Evolutionary conservation across 1,140 invertebrate species (phyloP), one percentile per base, ranked within the genome.

Genomic region (Scylla paramamosain): DNA sequence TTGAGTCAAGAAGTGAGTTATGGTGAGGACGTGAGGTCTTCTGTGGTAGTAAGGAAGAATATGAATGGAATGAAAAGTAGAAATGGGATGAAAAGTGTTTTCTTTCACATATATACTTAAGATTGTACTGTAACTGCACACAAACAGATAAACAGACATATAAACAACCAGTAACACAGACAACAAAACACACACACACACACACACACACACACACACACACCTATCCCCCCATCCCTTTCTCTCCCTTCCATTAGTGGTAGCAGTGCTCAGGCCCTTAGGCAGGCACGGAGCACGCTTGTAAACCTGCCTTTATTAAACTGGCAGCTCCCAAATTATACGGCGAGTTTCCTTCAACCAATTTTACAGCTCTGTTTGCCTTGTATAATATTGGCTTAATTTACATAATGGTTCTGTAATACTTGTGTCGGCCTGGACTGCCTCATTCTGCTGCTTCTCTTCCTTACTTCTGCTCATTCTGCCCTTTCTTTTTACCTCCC

Each of bases 321-420:
- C 67, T n/a, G 20, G 6, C 16, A 77, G 20, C n/a, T 77, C 67
- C 67, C 67, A 77, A 25, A 77, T n/a, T 59, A 12, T n/a, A 77
- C 67, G 67, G 25, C 20, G n/a, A 12, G 20, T n/a, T 77, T 77
- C 67, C 67, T 20, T 77, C 67, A 77, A 20, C n/a, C 67, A 77
- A n/a, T n/a, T 77, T 77, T 77, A 77, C 67, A 77, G 67, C 67
- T 77, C 67, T 77, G 67, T 77, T 77, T 77, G 67, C 67, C 67
- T 25, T 25, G 67, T 7, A 77, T 77, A 77, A n/a, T n/a, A 77
- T 77, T 77, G 67, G 67, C 67, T 20, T 77, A 25, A 77, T 77
- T 20, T 77, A 77, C 67, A 77, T 77, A 77, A 77, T 77, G 67
- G 67, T 25, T 77, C 67, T 77, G 67, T 77, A 77, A 77, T 77